Percentiles rank a stretch among this genome's conserved stretches.
Conservation (phyloP, 2,888 invertebrate species). For the Sarcophaga variegata region DNA sequence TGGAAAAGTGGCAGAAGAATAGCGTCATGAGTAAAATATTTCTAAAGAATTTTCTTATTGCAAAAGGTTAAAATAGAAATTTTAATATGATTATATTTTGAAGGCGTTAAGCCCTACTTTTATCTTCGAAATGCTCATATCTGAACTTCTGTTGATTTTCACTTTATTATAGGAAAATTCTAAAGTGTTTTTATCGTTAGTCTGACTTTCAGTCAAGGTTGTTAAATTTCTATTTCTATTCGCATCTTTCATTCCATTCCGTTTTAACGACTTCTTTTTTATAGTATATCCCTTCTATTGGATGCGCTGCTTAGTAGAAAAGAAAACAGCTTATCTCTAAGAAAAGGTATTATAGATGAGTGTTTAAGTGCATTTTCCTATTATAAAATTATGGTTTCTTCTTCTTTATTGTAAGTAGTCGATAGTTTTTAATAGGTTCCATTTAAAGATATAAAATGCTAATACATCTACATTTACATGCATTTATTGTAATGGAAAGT, state of each 20-base stretch:
- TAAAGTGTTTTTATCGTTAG: conserved; percentile 21
- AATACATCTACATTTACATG: no score
- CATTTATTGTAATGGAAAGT: no score
- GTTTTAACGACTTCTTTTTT: neutral
- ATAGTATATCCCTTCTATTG: neutral
- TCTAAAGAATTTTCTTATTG: conserved; percentile 45
- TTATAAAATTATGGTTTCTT: conserved; percentile 18
- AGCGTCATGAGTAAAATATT: neutral
- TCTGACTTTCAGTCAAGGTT: conserved; percentile 32
- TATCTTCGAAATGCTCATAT: conserved; percentile 9
- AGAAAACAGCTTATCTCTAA: neutral
- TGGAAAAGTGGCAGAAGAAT: neutral
- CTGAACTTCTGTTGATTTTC: neutral
- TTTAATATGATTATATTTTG: conserved; percentile 38
- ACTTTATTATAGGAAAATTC: conserved; percentile 16
- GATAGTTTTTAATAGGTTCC: no score
- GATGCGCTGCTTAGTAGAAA: neutral
- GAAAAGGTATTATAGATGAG: neutral
- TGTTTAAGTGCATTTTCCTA: conserved; percentile 5
- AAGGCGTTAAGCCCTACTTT: conserved; percentile 14
- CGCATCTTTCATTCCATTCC: neutral
- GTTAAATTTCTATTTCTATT: conserved; percentile 14
- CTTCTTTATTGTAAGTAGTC: no score
- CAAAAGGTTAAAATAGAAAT: conserved; percentile 44
- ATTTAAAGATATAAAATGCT: no score